A percentile compares a stretch with the other conserved stretches of the same genome.
phyloP scores from a whole-genome alignment of 2,113 vertebrate species.

The Crotalus helleri region DNA sequence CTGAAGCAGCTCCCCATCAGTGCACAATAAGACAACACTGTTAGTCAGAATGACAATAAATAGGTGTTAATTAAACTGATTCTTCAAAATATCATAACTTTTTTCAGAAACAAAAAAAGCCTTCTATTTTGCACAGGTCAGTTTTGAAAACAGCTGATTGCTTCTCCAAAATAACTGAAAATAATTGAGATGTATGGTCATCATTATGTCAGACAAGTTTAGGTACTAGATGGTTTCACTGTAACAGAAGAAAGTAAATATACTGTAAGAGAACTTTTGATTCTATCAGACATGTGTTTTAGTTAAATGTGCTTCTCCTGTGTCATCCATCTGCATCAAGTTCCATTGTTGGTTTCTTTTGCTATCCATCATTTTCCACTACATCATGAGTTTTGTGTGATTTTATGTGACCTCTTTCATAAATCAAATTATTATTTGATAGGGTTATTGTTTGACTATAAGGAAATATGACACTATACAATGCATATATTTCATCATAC shows the following conservation, averaged over 20 bases:
- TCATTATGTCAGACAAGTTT: not conserved
- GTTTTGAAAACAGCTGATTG: not conserved
- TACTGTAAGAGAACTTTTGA: not conserved
- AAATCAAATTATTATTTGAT: not conserved
- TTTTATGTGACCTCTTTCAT: not conserved
- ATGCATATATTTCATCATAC: not conserved
- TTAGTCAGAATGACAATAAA: not conserved
- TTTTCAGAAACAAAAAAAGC: not conserved
- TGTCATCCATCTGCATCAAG: not conserved
- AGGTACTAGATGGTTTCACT: not conserved
- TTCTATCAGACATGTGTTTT: not conserved
- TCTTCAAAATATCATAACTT: not conserved
- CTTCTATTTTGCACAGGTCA: not conserved
- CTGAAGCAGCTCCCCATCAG: not conserved
- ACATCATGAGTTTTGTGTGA: not conserved
- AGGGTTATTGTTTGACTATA: not conserved
- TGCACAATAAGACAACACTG: not conserved
- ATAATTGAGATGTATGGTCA: not conserved
- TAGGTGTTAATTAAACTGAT: not conserved
- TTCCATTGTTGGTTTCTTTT: not conserved
- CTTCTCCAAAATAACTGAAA: not conserved
- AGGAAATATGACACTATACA: not conserved
- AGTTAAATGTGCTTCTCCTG: not conserved
- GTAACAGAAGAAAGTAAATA: not conserved
- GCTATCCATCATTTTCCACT: not conserved